phyloP scores from a whole-genome alignment of 2,113 vertebrate species.

The Athene cunicularia region DNA sequence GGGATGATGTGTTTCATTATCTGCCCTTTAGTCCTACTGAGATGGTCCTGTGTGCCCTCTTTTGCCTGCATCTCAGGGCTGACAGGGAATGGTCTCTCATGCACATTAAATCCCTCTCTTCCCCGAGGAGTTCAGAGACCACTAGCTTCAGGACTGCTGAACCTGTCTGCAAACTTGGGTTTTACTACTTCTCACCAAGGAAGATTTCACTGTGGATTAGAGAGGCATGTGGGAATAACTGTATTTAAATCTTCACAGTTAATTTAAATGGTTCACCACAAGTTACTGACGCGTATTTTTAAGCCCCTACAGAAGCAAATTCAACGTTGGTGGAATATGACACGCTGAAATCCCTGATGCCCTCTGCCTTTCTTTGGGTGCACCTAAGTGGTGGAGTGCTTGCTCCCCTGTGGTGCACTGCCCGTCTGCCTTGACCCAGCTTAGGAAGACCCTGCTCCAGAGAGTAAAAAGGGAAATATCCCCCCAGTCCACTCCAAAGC shows the following conservation, averaged over 20 bases:
- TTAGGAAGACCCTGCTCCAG: not conserved
- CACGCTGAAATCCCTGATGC: not conserved
- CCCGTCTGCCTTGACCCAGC: not conserved
- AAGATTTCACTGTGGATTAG: not conserved
- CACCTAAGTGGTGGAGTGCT: not conserved
- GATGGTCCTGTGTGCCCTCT: accelerated
- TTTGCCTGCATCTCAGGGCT: not conserved
- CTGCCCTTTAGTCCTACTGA: not conserved
- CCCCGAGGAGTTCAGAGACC: not conserved
- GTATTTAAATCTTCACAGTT: not conserved
- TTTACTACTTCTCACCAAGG: not conserved
- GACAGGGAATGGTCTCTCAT: not conserved
- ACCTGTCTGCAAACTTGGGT: not conserved
- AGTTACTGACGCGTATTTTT: not conserved
- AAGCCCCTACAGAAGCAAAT: not conserved
- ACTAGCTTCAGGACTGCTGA: not conserved
- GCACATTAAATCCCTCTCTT: not conserved
- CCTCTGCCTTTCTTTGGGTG: not conserved
- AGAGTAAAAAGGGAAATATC: not conserved
- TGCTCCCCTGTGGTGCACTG: accelerated
- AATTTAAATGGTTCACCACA: not conserved
- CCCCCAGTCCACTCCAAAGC: not conserved
- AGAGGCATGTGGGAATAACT: not conserved
- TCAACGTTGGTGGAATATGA: not conserved
- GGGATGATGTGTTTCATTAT: not conserved